Conservation (phyloP, 2,113 vertebrate species). For the Podiceps cristatus region DNA sequence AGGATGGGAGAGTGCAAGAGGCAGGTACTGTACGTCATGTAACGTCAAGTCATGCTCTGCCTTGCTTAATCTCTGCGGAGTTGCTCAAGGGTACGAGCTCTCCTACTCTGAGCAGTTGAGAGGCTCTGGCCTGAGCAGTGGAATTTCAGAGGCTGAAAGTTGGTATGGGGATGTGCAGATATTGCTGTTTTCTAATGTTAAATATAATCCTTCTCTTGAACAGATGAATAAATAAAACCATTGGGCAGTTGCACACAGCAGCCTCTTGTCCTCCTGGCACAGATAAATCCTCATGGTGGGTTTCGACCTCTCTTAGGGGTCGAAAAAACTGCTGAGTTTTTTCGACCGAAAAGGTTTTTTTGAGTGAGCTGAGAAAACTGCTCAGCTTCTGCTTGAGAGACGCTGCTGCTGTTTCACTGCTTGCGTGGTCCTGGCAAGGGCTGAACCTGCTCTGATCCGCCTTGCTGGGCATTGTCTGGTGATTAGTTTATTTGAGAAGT, state of each 20-base stretch:
- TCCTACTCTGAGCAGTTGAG: not conserved
- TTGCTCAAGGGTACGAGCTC: not conserved
- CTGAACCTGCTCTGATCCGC: not conserved
- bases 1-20: not conserved
- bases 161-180: not conserved
- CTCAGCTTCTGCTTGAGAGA: not conserved
- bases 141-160: not conserved
- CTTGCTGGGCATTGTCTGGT: not conserved
- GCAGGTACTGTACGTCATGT: not conserved
- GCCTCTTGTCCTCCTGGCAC: not conserved
- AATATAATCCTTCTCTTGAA: not conserved
- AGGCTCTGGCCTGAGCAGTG: not conserved
- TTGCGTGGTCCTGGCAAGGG: not conserved
- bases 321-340: no score
- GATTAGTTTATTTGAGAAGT: not conserved
- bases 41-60: not conserved
- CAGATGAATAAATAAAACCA: not conserved
- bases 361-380: not conserved
- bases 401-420: not conserved
- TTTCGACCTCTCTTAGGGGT: not conserved
- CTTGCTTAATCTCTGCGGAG: fast-evolving
- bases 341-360: no score
- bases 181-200: not conserved
- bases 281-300: not conserved
- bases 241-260: not conserved